Conservation (phyloP, 2,888 invertebrate genomes). For the Carcina quercana region DNA sequence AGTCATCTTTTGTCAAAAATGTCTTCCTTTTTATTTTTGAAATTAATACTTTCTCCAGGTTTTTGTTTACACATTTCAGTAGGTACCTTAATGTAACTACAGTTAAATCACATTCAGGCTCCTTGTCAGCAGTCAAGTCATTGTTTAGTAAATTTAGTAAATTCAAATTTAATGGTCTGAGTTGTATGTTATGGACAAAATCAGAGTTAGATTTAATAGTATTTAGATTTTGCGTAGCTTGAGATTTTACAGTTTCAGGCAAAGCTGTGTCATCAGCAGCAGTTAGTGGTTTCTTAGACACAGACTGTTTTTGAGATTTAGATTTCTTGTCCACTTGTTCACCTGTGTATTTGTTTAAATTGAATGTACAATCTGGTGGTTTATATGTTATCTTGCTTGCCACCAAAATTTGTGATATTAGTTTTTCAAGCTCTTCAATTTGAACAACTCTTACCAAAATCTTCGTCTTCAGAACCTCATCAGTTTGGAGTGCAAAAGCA, state of each 20-base stretch:
- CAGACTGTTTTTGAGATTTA: slow-evolving; percentile 31
- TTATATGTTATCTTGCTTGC: slow-evolving; percentile 49
- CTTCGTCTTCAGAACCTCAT: slow-evolving; percentile 69
- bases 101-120: slow-evolving; percentile 34
- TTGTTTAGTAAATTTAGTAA: slow-evolving; percentile 43
- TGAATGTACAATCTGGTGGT: slow-evolving; percentile 43
- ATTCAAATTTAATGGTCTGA: slow-evolving; percentile 44
- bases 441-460: slow-evolving; percentile 59
- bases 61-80: slow-evolving; percentile 39
- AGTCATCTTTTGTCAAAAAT: slow-evolving; percentile 46
- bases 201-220: slow-evolving; percentile 40
- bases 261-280: slow-evolving; percentile 47
- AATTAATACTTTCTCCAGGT: slow-evolving; percentile 41
- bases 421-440: slow-evolving; percentile 47
- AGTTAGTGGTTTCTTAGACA: slow-evolving; percentile 30
- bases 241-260: slow-evolving; percentile 46
- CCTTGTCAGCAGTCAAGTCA: slow-evolving; percentile 37
- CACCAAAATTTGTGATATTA: slow-evolving; percentile 41
- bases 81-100: slow-evolving; percentile 46
- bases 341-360: slow-evolving; percentile 37
- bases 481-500: slow-evolving; percentile 80
- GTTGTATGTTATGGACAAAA: slow-evolving; percentile 33
- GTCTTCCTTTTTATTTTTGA: slow-evolving; percentile 54
- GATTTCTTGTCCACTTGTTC: slow-evolving; percentile 33
- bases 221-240: slow-evolving; percentile 40